These are phyloP conservation scores for Maniola hyperantus DNA, from an alignment of 2,888 invertebrate genomes.

Conservation along the genomic window DNA sequence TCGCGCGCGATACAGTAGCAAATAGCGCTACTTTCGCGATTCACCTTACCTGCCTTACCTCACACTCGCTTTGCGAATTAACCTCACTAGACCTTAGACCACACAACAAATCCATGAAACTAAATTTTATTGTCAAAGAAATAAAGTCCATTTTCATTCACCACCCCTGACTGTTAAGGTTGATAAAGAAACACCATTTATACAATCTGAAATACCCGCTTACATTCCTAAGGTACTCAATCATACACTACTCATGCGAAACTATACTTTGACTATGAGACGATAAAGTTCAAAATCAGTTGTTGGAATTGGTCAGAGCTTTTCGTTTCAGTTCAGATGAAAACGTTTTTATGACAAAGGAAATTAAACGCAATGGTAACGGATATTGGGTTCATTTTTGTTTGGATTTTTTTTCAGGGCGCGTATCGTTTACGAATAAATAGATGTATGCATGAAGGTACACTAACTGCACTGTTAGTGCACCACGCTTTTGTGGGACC, in stretches of 20 bases:
- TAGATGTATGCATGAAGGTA: conserved; percentile 68
- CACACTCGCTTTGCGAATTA: conserved; percentile 64
- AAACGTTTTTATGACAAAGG: conserved; percentile 48
- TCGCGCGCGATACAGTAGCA: conserved; percentile 82
- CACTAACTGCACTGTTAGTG: conserved; percentile 73
- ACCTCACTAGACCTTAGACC: conserved; percentile 44
- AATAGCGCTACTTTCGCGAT: conserved; percentile 79
- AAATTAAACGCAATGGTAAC: conserved; percentile 50
- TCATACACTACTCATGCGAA: conserved; percentile 36
- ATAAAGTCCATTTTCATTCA: conserved; percentile 36
- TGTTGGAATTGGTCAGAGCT: conserved; percentile 35
- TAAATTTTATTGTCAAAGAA: conserved; percentile 37
- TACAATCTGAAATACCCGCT: conserved; percentile 63
- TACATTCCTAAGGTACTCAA: conserved; percentile 50
- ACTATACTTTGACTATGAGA: conserved; percentile 40
- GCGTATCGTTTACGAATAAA: conserved; percentile 62
- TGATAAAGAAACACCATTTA: conserved; percentile 49
- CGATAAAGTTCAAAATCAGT: conserved; percentile 45
- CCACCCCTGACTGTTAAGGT: conserved; percentile 39
- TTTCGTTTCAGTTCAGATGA: conserved; percentile 46
- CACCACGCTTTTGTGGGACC: conserved; percentile 72
- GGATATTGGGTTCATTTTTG: conserved; percentile 57
- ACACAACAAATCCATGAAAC: conserved; percentile 38
- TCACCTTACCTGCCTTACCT: conserved; percentile 75
- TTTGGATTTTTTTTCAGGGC: conserved; percentile 40